Base-by-base conservation (phyloP, 2,113 vertebrate genomes). In the Ornithorhynchus anatinus region DNA sequence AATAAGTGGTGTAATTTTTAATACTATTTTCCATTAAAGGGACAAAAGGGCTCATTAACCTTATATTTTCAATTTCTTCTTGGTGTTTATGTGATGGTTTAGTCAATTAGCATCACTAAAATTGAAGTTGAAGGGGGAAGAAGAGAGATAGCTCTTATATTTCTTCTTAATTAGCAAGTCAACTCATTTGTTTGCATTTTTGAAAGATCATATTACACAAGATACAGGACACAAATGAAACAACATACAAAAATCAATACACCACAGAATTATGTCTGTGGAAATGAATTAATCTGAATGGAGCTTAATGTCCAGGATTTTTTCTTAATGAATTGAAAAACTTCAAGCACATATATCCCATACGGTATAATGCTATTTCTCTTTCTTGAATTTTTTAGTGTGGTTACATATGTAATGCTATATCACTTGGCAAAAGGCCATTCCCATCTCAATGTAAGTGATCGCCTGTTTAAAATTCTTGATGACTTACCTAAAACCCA, bases 141-240 rank as follows among this genome's bases (percentile, higher is more conserved):
- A n/a, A n/a, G n/a, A n/a, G n/a, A n/a, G n/a, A n/a, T n/a, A n/a
- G n/a, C n/a, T n/a, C n/a, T n/a, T n/a, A n/a, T n/a, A n/a, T n/a
- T n/a, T n/a, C n/a, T n/a, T n/a, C 32, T 45, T 35, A 25, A 9
- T 43, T 62, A 60, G 42, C 12, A 81, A 85, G 69, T 77, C 45
- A 67, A 54, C 53, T 82, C 77, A 84, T 81, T n/a, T 81, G 79
- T 79, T 73, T 59, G 39, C 52, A 68, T 60, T 82, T 82, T 62
- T 61, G 72, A 85, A 84, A 90, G 69, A 29, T 78, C 78, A 72
- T 33, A 61, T 78, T 82, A 84, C 76, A 82, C 75, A 84, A 89
- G 84, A 79, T 76, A 76, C 42, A 70, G 52, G 60, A 60, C 20
- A 60, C 20, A 88, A 86, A 86, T 75, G 82, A 75, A 85, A 61